phyloP scores from a whole-genome alignment of 2,113 vertebrate genomes.

The Strigops habroptila region DNA sequence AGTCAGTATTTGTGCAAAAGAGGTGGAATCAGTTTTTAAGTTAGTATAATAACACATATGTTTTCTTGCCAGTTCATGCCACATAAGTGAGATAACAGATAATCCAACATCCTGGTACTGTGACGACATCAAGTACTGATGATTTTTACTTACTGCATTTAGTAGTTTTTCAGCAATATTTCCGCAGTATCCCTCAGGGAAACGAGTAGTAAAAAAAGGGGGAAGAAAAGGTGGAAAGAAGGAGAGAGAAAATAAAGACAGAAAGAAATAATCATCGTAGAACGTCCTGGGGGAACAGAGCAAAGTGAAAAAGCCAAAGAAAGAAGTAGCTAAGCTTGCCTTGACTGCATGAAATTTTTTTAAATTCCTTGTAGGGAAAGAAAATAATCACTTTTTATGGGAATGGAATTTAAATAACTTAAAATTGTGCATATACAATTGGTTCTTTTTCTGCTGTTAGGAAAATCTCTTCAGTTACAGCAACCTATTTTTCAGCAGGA shows the following conservation, averaged over 20 bases:
- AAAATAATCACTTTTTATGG: conserved; percentile 66
- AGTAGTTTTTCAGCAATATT: conserved; percentile 25
- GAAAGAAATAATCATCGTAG: conserved; percentile 69
- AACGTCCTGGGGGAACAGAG: conserved; percentile 65
- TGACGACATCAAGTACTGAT: conserved; percentile 38
- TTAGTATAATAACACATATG: conserved; percentile 37
- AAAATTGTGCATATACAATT: conserved; percentile 53
- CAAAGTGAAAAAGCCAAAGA: conserved; percentile 64
- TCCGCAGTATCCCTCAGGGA: conserved; percentile 13
- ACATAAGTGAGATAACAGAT: conserved; percentile 16
- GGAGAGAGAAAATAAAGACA: conserved; percentile 58
- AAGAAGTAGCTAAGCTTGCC: conserved; percentile 42
- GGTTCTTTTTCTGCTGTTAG: conserved; percentile 45
- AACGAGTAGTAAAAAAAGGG: neutral
- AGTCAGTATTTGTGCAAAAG: neutral
- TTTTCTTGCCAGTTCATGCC: conserved; percentile 1
- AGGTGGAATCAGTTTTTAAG: conserved; percentile 18
- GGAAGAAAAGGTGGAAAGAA: neutral
- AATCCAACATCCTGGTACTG: conserved; percentile 1
- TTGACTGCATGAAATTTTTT: conserved; percentile 54
- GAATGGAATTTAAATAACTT: conserved; percentile 72
- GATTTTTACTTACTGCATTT: conserved; percentile 62
- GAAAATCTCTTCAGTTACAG: conserved; percentile 18
- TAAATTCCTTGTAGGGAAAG: conserved; percentile 45
- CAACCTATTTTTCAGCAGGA: conserved; percentile 3